Evolutionary conservation across 64 coral and sea anemone species (phyloP).

Genomic region (Pachyseris speciosa): DNA sequence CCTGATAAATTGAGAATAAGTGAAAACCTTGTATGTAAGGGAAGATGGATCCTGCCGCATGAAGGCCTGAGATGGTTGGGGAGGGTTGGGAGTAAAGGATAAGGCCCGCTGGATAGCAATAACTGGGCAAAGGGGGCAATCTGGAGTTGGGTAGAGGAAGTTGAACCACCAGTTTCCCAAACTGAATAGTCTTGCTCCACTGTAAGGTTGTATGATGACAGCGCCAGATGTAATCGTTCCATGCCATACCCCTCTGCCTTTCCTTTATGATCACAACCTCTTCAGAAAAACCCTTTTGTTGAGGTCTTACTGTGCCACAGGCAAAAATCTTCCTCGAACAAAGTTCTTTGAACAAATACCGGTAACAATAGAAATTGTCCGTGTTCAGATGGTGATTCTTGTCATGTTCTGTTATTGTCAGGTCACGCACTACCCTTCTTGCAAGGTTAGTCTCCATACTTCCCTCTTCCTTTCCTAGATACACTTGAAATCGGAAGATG

Average conservation of each 20-base stretch:
- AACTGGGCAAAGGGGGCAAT: background rate
- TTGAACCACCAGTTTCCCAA: background rate
- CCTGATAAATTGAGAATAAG: background rate
- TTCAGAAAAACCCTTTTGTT: slow-evolving; percentile 45
- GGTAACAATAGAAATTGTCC: slow-evolving; percentile 70
- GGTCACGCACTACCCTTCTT: slow-evolving; percentile 60
- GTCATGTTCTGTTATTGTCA: slow-evolving; percentile 36
- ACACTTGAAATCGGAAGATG: slow-evolving; percentile 75
- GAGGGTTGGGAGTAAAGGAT: background rate
- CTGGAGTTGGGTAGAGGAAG: background rate
- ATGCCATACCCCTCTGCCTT: slow-evolving; percentile 50
- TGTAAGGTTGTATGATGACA: background rate
- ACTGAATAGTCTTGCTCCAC: slow-evolving; percentile 14
- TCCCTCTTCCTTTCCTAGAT: slow-evolving; percentile 66
- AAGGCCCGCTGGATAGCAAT: background rate
- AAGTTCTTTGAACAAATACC: slow-evolving; percentile 61
- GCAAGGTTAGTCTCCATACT: slow-evolving; percentile 44
- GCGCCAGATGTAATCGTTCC: slow-evolving; percentile 37
- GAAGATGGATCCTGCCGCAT: background rate
- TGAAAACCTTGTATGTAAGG: background rate
- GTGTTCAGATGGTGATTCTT: slow-evolving; percentile 72
- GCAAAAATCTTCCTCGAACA: slow-evolving; percentile 27
- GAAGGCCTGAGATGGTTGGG: background rate
- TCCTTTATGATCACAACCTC: slow-evolving; percentile 13
- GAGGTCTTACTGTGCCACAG: slow-evolving; percentile 49